Percentiles rank a stretch among this genome's conserved stretches.
These are phyloP conservation scores for Chionoecetes opilio DNA, from an alignment of 1,140 invertebrate genomes.

Conservation along the genomic window DNA sequence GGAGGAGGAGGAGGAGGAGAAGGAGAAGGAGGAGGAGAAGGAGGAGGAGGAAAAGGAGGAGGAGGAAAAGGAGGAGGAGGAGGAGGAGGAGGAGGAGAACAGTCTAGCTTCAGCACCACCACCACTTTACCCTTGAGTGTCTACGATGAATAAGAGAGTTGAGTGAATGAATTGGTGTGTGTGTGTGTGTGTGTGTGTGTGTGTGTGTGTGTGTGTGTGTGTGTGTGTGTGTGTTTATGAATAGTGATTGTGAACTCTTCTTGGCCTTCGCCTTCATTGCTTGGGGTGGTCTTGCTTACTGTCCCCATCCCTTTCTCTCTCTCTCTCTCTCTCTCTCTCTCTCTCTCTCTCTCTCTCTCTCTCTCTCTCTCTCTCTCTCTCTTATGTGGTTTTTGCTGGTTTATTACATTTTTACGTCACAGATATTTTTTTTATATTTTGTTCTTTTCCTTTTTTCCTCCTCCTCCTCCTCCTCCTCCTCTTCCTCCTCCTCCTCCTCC, in stretches of 20 bases:
- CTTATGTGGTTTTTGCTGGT: neutral
- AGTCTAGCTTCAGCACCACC: too few relatives aligned
- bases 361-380: too few relatives aligned
- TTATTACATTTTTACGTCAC: neutral
- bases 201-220: too few relatives aligned
- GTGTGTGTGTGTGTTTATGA: neutral
- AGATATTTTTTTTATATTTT: neutral
- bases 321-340: neutral
- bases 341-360: too few relatives aligned
- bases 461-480: neutral
- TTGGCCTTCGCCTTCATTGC: too few relatives aligned
- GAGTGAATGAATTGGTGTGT: neutral
- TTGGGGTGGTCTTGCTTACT: neutral
- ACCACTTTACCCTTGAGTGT: neutral
- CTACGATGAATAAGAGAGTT: neutral
- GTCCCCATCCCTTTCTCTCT: neutral
- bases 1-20: too few relatives aligned
- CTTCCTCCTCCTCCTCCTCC: neutral
- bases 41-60: too few relatives aligned
- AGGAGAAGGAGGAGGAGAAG: too few relatives aligned
- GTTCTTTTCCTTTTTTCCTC: neutral
- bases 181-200: too few relatives aligned
- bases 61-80: too few relatives aligned
- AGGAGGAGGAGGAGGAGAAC: too few relatives aligned
- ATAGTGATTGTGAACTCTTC: too few relatives aligned